A percentile compares a stretch with the other conserved stretches of the same genome.
Evolutionary conservation across 2,113 vertebrate species (phyloP).

Genomic region (Hydropotes inermis): DNA sequence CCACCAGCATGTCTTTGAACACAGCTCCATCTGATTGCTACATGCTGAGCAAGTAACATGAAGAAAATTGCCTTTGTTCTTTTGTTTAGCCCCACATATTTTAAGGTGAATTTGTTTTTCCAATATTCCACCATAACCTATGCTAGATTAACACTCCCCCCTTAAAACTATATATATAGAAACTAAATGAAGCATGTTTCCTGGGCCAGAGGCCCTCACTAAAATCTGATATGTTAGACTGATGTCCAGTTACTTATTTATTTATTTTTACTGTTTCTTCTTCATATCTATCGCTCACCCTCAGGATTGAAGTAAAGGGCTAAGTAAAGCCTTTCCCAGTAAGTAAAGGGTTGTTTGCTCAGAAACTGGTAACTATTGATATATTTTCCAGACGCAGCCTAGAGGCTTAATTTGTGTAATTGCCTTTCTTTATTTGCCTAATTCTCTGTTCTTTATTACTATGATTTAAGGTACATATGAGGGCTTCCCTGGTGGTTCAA

Average conservation of each 20-base stretch:
- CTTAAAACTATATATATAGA: not conserved
- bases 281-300: fast-evolving
- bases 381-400: not conserved
- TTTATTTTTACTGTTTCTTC: not conserved
- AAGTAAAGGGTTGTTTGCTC: not conserved
- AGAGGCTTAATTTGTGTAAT: not conserved
- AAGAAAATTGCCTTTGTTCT: not conserved
- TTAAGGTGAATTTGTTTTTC: not conserved
- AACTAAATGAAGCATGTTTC: not conserved
- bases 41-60: not conserved
- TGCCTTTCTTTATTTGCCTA: not conserved
- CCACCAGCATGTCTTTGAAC: not conserved
- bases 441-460: not conserved
- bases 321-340: not conserved
- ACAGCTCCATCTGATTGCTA: not conserved
- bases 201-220: fast-evolving
- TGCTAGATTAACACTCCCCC: not conserved
- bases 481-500: not conserved
- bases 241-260: no score
- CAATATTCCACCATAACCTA: not conserved
- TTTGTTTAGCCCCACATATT: not conserved
- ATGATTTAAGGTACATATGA: not conserved
- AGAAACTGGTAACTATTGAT: not conserved
- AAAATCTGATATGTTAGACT: not conserved
- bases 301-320: not conserved